A percentile compares a stretch with the other conserved stretches of the same genome.
These are phyloP conservation scores for Ateles fusciceps DNA, from an alignment of 2,797 vertebrate genomes.

Conservation along the genomic window DNA sequence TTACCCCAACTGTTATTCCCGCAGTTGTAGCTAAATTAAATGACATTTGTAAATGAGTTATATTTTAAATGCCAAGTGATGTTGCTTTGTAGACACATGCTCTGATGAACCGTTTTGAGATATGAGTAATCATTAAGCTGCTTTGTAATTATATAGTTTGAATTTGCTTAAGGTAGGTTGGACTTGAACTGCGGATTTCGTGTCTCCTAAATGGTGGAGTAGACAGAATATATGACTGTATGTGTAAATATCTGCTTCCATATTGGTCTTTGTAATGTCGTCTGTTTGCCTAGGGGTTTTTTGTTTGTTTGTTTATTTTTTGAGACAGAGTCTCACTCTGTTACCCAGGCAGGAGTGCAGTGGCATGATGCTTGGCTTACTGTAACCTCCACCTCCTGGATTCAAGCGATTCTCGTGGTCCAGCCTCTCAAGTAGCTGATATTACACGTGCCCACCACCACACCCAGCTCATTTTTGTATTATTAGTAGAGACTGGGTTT, in stretches of 20 bases:
- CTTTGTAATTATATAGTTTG: slow-evolving; percentile 28
- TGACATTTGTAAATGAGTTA: slow-evolving; percentile 17
- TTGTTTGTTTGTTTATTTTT: not conserved
- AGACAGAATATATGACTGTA: not conserved
- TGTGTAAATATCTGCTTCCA: not conserved
- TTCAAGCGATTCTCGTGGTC: not conserved
- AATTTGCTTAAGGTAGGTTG: not conserved
- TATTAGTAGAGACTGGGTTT: not conserved
- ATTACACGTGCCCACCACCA: not conserved
- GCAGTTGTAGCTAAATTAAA: slow-evolving; percentile 25
- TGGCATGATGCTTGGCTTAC: not conserved
- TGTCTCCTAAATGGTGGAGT: not conserved
- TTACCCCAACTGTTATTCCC: not conserved
- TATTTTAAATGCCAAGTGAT: slow-evolving; percentile 18
- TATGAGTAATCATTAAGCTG: not conserved
- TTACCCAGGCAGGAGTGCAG: not conserved
- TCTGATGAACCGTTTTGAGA: not conserved
- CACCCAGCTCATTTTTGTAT: not conserved
- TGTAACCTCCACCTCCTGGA: not conserved
- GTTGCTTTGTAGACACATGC: not conserved
- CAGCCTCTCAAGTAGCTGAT: not conserved
- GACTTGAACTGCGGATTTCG: not conserved
- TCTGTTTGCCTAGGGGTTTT: not conserved
- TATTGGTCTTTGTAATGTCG: not conserved
- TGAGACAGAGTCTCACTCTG: not conserved